phyloP scores from a whole-genome alignment of 2,797 vertebrate species.

The Xenops minutus region DNA sequence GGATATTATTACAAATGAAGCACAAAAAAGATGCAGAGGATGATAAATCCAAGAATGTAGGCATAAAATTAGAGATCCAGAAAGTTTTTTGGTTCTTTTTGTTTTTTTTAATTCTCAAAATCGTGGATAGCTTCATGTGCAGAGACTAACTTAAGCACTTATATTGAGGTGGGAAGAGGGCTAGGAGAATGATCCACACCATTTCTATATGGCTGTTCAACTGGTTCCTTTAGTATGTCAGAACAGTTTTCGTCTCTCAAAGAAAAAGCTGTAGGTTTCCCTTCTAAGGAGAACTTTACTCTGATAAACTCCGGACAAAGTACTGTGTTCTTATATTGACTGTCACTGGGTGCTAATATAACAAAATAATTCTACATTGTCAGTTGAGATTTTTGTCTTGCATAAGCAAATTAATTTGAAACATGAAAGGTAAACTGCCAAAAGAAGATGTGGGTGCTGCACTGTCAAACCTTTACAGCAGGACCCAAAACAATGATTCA shows the following conservation, averaged over 20 bases:
- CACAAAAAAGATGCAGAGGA: not conserved
- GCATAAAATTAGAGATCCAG: not conserved
- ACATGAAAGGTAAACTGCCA: not conserved
- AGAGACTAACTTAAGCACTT: not conserved
- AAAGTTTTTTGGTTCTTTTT: too few relatives aligned
- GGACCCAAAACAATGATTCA: not conserved
- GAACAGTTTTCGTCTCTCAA: not conserved
- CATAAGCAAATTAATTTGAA: not conserved
- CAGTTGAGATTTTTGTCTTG: not conserved
- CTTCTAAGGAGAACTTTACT: not conserved
- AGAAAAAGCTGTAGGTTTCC: not conserved
- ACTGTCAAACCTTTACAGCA: not conserved
- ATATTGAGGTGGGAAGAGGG: not conserved
- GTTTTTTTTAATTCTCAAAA: not conserved
- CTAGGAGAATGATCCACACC: not conserved
- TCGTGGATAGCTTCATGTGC: not conserved
- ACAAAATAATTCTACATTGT: not conserved
- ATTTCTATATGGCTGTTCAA: not conserved
- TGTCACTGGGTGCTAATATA: not conserved
- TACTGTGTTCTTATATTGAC: rapidly evolving
- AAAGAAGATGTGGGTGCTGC: not conserved
- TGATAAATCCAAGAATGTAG: not conserved
- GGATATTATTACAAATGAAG: not conserved
- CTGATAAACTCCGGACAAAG: not conserved
- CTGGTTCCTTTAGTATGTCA: not conserved